These are phyloP conservation scores for Halisarca cf. caerulea DNA, from an alignment of 37 sponge, comb jelly and placozoan species.

Conservation along the genomic window DNA sequence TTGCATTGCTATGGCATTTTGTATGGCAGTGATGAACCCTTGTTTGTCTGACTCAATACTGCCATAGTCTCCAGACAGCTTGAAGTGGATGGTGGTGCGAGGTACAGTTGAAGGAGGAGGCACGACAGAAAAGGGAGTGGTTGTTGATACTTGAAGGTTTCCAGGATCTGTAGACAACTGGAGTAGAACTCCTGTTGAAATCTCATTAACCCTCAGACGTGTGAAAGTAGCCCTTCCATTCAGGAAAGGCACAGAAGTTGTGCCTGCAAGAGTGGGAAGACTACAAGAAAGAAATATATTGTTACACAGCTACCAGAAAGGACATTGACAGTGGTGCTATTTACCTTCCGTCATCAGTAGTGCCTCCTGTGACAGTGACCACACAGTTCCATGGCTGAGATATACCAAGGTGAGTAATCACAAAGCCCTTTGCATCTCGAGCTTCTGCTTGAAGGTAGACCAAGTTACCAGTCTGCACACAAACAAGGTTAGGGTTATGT, in stretches of 20 bases:
- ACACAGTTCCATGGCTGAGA: conserved; percentile 69
- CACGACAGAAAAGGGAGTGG: conserved; percentile 48
- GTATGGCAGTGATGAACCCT: not conserved
- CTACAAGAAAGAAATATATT: not conserved
- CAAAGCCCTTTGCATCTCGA: conserved; percentile 42
- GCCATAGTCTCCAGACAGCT: conserved; percentile 1
- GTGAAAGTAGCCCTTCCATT: conserved; percentile 78
- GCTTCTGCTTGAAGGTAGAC: conserved; percentile 62
- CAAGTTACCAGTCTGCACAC: conserved; percentile 67
- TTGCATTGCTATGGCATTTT: not conserved
- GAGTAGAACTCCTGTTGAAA: conserved; percentile 43
- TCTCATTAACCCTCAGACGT: conserved; percentile 58
- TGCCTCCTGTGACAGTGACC: conserved; percentile 34
- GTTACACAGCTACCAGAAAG: not conserved
- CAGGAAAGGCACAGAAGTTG: conserved; percentile 52
- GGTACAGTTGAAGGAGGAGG: conserved; percentile 39
- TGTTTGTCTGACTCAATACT: not conserved
- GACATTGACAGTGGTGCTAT: not conserved
- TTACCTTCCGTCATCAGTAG: not conserved
- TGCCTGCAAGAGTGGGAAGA: conserved; percentile 41
- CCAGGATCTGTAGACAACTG: conserved; percentile 52
- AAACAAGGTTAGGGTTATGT: too few species aligned
- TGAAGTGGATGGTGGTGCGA: conserved; percentile 42
- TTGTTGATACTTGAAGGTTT: conserved; percentile 27
- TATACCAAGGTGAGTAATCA: conserved; percentile 70